A percentile compares a stretch with the other conserved stretches of the same genome.
phyloP scores from a whole-genome alignment of 2,888 invertebrate species.

The Lepetodrilus schrolli region DNA sequence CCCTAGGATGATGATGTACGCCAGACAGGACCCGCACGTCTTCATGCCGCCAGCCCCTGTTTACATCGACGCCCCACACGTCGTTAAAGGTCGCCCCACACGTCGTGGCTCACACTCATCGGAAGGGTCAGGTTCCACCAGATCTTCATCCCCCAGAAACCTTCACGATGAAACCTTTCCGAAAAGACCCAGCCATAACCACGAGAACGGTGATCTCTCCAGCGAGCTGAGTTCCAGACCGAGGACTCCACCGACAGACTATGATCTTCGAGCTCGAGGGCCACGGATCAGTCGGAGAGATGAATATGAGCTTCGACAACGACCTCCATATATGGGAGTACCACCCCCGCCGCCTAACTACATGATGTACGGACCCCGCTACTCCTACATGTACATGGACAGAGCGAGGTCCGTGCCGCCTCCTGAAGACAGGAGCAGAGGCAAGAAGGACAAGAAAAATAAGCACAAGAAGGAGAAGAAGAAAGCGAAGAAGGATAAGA shows the following conservation, averaged over 20 bases:
- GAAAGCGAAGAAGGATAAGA: constrained; percentile 48
- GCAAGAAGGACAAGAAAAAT: constrained; percentile 44
- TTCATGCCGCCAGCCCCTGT: constrained; percentile 39
- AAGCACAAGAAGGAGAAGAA: constrained; percentile 43
- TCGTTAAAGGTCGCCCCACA: constrained; percentile 33
- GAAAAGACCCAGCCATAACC: constrained; percentile 39
- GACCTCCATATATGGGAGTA: constrained; percentile 29
- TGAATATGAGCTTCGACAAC: constrained; percentile 42
- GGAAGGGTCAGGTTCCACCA: constrained; percentile 40
- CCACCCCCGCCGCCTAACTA: constrained; percentile 51
- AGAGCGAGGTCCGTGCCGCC: constrained; percentile 55
- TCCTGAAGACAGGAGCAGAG: constrained; percentile 39
- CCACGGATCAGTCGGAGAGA: constrained; percentile 52
- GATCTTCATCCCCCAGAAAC: constrained; percentile 44
- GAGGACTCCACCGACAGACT: constrained; percentile 65
- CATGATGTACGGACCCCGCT: constrained; percentile 29
- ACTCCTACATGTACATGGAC: constrained; percentile 33
- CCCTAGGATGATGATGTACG: constrained; percentile 40
- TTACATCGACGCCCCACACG: constrained; percentile 37
- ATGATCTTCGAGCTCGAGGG: constrained; percentile 42
- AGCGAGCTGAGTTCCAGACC: constrained; percentile 52
- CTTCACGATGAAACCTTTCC: constrained; percentile 34
- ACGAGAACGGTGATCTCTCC: constrained; percentile 44
- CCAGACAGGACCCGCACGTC: constrained; percentile 38
- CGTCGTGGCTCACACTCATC: constrained; percentile 39